A percentile compares a stretch with the other conserved stretches of the same genome.
Evolutionary conservation across 2,888 invertebrate genomes (phyloP).

Genomic region (Leptopterna dolabrata): DNA sequence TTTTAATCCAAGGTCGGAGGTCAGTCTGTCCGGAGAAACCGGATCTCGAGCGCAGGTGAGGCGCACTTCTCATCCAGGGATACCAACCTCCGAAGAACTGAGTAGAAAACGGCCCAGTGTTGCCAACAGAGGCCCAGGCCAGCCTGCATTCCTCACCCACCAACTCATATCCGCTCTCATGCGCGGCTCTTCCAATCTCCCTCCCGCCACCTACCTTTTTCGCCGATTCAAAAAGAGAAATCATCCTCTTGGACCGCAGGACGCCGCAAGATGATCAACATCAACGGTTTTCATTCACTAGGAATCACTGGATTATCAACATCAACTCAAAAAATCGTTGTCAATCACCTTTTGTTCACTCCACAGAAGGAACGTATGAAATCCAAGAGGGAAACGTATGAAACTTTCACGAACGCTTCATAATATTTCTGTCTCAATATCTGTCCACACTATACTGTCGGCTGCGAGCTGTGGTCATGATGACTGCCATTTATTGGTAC

Average conservation of each 20-base stretch:
- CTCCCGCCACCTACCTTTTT: conserved; percentile 26
- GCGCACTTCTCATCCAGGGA: conserved; percentile 15
- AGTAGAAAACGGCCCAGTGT: neutral
- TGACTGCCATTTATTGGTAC: too few relatives aligned
- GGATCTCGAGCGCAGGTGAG: conserved; percentile 40
- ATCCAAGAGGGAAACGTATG: too few relatives aligned
- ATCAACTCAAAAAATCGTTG: too few relatives aligned
- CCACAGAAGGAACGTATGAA: too few relatives aligned
- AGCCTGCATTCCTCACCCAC: neutral
- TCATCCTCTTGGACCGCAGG: neutral
- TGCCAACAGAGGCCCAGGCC: neutral
- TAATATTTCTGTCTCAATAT: too few relatives aligned
- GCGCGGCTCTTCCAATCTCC: conserved; percentile 20
- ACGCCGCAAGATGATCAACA: neutral
- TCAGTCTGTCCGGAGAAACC: conserved; percentile 37
- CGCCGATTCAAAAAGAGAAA: conserved; percentile 36
- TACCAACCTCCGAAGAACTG: neutral
- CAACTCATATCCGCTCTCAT: conserved; percentile 30
- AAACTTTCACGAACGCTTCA: too few relatives aligned
- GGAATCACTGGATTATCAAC: too few relatives aligned
- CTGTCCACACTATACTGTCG: too few relatives aligned
- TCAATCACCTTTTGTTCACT: too few relatives aligned
- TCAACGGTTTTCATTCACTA: neutral
- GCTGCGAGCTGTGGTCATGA: too few relatives aligned
- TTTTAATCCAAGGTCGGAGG: conserved; percentile 44